Evolutionary conservation across 2,797 vertebrate genomes (phyloP).

Genomic region (Chloroceryle inda): DNA sequence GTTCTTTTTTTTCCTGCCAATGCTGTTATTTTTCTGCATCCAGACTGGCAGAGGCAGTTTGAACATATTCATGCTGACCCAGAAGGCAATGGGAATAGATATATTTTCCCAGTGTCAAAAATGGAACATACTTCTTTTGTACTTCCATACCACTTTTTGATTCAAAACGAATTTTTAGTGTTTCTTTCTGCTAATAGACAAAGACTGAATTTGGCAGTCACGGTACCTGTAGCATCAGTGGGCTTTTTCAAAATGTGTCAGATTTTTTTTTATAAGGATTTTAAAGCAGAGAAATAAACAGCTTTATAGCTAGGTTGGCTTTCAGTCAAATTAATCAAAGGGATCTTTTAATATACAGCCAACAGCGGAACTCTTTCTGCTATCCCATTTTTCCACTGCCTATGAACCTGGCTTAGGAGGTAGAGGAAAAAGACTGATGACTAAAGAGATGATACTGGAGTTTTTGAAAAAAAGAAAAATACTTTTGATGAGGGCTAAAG

Average conservation of each 20-base stretch:
- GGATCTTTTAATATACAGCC: neutral
- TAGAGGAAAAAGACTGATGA: neutral
- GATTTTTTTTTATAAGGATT: neutral
- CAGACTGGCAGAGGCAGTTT: neutral
- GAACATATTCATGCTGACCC: neutral
- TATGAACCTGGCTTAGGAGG: neutral
- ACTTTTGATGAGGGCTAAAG: rapidly evolving
- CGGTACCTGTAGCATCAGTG: neutral
- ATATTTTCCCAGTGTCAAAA: neutral
- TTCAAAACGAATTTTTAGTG: neutral
- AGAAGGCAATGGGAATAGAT: neutral
- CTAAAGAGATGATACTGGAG: neutral
- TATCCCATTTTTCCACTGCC: neutral
- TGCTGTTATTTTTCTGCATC: neutral
- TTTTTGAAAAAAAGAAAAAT: neutral
- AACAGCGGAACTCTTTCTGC: neutral
- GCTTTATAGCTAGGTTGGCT: neutral
- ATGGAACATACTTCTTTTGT: neutral
- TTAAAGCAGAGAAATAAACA: neutral
- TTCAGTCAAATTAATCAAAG: neutral
- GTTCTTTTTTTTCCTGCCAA: neutral
- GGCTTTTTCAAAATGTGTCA: neutral
- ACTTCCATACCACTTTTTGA: neutral
- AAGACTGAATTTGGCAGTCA: neutral
- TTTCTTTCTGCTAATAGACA: neutral